These are phyloP conservation scores for Ornithoptera alexandrae DNA, from an alignment of 2,888 invertebrate genomes.

Conservation along the genomic window DNA sequence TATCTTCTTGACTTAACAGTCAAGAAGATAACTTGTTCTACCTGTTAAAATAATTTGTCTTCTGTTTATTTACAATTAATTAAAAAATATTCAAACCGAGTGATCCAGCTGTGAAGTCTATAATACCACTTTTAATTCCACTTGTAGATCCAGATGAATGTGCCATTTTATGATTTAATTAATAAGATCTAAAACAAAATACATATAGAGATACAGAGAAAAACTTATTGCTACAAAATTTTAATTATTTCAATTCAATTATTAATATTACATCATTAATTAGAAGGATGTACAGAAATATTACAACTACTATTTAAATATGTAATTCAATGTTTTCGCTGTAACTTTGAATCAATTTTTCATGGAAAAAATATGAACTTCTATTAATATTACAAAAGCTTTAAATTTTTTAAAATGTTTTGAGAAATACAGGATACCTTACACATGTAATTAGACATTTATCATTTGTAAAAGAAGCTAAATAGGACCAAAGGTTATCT, in stretches of 20 bases:
- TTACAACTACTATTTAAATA: neutral
- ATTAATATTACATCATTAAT: neutral
- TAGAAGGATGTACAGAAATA: neutral
- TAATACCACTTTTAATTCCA: conserved; percentile 82
- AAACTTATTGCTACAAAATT: neutral
- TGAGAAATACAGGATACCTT: too few relatives aligned
- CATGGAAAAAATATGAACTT: too few relatives aligned
- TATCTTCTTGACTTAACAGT: too few relatives aligned
- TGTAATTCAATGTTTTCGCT: neutral
- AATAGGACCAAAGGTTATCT: neutral
- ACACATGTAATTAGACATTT: neutral
- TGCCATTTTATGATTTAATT: conserved; percentile 45
- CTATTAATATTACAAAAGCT: too few relatives aligned
- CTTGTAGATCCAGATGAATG: conserved; percentile 54
- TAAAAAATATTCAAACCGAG: conserved; percentile 78
- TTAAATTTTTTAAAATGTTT: too few relatives aligned
- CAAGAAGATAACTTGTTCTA: too few relatives aligned
- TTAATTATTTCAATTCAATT: neutral
- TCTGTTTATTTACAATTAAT: too few relatives aligned
- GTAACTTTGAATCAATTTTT: neutral
- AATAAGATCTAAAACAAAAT: conserved; percentile 18
- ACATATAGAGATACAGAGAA: neutral
- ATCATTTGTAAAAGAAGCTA: neutral
- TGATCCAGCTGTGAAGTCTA: conserved; percentile 91
- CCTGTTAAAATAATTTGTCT: neutral